Percentiles rank a stretch among this genome's conserved stretches.
These are phyloP conservation scores for Cavia porcellus DNA, from an alignment of 2,113 vertebrate genomes.

Conservation along the genomic window DNA sequence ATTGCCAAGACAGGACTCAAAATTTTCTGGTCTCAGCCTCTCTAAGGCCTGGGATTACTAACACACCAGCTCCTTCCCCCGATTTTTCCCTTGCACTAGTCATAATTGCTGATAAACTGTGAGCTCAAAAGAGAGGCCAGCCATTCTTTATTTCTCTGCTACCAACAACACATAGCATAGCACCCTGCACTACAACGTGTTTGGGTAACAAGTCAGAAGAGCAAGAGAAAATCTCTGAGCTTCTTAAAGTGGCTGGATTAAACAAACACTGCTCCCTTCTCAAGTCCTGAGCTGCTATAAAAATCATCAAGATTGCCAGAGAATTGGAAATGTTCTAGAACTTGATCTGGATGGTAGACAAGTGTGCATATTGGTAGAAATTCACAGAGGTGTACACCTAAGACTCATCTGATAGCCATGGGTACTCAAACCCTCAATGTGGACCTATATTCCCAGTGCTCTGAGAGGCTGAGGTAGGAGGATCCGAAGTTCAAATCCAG, in stretches of 20 bases:
- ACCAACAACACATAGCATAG: not conserved
- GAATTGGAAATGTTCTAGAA: not conserved
- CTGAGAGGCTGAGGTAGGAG: not conserved
- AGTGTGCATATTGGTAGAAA: constrained; percentile 2
- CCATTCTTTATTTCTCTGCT: not conserved
- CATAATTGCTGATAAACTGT: not conserved
- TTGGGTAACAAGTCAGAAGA: not conserved
- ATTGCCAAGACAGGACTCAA: not conserved
- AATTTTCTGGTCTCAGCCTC: not conserved
- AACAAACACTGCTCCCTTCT: constrained; percentile 39
- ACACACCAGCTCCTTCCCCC: not conserved
- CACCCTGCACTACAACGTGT: not conserved
- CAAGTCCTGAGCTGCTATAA: not conserved
- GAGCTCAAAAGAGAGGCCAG: not conserved
- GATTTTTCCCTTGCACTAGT: not conserved
- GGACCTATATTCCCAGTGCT: not conserved
- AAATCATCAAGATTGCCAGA: not conserved
- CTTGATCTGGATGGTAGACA: not conserved
- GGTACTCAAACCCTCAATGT: not conserved
- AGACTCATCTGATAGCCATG: not conserved
- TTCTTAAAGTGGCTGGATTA: constrained; percentile 21
- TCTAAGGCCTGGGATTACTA: not conserved
- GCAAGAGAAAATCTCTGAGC: constrained; percentile 29
- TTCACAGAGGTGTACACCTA: not conserved
- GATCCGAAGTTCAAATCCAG: not conserved